Conservation (phyloP, 2,797 vertebrate species). For the Coregonus ussuriensis region DNA sequence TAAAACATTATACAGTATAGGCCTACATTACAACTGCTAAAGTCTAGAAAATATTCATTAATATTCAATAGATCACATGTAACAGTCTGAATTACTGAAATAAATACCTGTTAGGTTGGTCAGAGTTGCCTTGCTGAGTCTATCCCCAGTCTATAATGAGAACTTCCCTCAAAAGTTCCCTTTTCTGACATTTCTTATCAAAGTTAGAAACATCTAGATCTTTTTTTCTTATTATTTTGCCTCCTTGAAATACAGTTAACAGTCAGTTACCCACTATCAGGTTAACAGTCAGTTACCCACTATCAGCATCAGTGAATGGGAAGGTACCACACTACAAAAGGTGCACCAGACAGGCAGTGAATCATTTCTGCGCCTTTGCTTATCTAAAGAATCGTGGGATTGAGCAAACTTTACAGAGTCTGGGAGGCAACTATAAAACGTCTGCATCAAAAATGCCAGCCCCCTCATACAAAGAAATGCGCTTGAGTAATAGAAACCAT, state of each 20-base stretch:
- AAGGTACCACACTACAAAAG: background rate
- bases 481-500: background rate
- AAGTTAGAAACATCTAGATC: background rate
- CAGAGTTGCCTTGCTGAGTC: background rate
- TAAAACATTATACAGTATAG: background rate
- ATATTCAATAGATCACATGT: background rate
- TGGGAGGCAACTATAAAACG: background rate
- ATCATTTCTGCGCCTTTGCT: background rate
- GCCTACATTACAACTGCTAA: background rate
- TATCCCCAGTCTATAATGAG: background rate
- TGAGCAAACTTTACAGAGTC: constrained; percentile 2
- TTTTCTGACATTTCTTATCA: background rate
- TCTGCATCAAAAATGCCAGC: background rate
- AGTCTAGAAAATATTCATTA: background rate
- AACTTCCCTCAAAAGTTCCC: background rate
- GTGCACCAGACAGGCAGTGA: background rate
- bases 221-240: constrained; percentile 6
- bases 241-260: constrained; percentile 11
- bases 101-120: background rate
- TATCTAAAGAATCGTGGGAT: background rate
- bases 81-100: background rate
- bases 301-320: constrained; percentile 5
- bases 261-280: background rate
- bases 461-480: background rate
- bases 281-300: background rate